Evolutionary conservation across 2,888 invertebrate species (phyloP).

Genomic region (Ptychoptera albimana): DNA sequence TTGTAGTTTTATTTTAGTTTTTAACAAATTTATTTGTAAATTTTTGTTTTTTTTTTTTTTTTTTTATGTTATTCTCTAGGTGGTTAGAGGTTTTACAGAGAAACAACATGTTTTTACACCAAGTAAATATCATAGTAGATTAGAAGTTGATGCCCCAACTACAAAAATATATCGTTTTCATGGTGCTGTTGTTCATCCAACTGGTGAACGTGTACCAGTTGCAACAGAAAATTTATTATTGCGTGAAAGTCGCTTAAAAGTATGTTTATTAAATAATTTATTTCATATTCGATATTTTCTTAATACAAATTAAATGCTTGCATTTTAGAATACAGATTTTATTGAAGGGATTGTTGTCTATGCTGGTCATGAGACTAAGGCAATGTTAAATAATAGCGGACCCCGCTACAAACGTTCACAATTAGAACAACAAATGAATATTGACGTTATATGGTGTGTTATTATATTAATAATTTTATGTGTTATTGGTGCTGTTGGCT

Average conservation of each 20-base stretch:
- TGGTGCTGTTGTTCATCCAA: slow-evolving; percentile 70
- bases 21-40: background rate
- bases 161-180: slow-evolving; percentile 92
- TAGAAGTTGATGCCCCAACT: slow-evolving; percentile 89
- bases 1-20: slow-evolving; percentile 8
- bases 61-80: no score
- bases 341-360: slow-evolving; percentile 95
- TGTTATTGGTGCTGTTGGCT: slow-evolving; percentile 79
- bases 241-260: slow-evolving; percentile 75
- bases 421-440: slow-evolving; percentile 86
- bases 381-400: slow-evolving; percentile 93
- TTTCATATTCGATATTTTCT: background rate
- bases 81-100: slow-evolving; percentile 28
- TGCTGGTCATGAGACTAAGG: slow-evolving; percentile 94
- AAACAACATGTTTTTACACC: slow-evolving; percentile 61
- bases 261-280: slow-evolving; percentile 10
- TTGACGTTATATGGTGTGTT: slow-evolving; percentile 93
- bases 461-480: slow-evolving; percentile 78
- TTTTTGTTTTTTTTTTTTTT: no score
- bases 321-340: slow-evolving; percentile 74
- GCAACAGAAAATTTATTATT: slow-evolving; percentile 82
- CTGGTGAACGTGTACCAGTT: slow-evolving; percentile 63
- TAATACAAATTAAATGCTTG: background rate
- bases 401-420: slow-evolving; percentile 86
- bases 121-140: slow-evolving; percentile 61